phyloP scores from a whole-genome alignment of 1,140 invertebrate species.

The Papilio aristodemus region DNA sequence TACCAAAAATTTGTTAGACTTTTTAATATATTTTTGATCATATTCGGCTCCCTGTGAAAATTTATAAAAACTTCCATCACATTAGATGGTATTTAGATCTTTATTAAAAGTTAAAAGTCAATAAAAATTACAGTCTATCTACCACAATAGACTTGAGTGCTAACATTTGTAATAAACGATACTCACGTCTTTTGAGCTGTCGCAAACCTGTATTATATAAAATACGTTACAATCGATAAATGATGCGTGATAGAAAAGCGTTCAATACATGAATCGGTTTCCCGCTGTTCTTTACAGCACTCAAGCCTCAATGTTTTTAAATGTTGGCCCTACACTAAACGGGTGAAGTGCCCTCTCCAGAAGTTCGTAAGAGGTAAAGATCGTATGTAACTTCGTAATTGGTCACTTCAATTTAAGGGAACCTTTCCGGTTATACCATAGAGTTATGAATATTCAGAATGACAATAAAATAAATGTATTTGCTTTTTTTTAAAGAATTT shows the following conservation, averaged over 20 bases:
- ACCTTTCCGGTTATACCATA: slow-evolving; percentile 63
- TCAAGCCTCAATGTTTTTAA: slow-evolving; percentile 62
- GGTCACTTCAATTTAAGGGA: slow-evolving; percentile 72
- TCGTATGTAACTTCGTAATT: slow-evolving; percentile 65
- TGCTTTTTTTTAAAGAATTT: not conserved
- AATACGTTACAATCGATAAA: slow-evolving; percentile 38
- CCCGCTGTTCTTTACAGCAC: slow-evolving; percentile 48
- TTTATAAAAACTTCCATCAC: too few species aligned
- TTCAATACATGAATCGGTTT: slow-evolving; percentile 33
- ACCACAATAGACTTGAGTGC: not conserved
- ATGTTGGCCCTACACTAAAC: slow-evolving; percentile 51
- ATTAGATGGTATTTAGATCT: too few species aligned
- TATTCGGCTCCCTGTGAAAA: too few species aligned
- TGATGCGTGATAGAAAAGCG: slow-evolving; percentile 25
- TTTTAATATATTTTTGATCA: too few species aligned
- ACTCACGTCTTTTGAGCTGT: not conserved
- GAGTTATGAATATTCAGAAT: slow-evolving; percentile 47
- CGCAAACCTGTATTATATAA: slow-evolving; percentile 1
- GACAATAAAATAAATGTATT: not conserved
- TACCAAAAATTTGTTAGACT: too few species aligned
- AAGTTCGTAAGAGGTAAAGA: slow-evolving; percentile 54
- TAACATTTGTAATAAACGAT: not conserved
- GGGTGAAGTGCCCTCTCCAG: slow-evolving; percentile 50
- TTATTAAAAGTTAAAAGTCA: too few species aligned
- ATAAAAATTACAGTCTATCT: too few species aligned